These are phyloP conservation scores for Laupala kohalensis DNA, from an alignment of 1,140 invertebrate species.

Conservation along the genomic window DNA sequence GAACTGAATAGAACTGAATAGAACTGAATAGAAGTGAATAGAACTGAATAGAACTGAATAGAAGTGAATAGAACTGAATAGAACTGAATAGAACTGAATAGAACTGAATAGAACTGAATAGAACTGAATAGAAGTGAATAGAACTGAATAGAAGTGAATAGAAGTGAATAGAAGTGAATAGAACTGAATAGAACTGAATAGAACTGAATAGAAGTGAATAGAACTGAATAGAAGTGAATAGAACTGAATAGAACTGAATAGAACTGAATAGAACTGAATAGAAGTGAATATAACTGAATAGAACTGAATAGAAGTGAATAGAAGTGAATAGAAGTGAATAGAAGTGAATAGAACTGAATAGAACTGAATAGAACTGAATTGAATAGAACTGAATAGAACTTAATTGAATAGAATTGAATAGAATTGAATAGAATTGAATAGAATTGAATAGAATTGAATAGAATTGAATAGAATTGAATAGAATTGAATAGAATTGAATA, in stretches of 20 bases:
- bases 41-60: neutral
- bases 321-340: no score
- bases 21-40: neutral
- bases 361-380: no score
- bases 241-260: no score
- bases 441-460: neutral
- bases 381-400: no score
- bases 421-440: neutral
- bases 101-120: neutral
- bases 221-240: no score
- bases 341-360: no score
- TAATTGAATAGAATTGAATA: no score
- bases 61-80: neutral
- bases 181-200: no score
- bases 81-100: slow-evolving; percentile 1
- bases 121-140: slow-evolving; percentile 4
- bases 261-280: no score
- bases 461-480: neutral
- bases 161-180: neutral
- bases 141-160: neutral
- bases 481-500: neutral
- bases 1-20: slow-evolving; percentile 4
- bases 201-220: no score
- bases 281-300: no score
- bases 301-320: no score